Evolutionary conservation across 2,113 vertebrate species (phyloP).

Genomic region (Sardina pilchardus): DNA sequence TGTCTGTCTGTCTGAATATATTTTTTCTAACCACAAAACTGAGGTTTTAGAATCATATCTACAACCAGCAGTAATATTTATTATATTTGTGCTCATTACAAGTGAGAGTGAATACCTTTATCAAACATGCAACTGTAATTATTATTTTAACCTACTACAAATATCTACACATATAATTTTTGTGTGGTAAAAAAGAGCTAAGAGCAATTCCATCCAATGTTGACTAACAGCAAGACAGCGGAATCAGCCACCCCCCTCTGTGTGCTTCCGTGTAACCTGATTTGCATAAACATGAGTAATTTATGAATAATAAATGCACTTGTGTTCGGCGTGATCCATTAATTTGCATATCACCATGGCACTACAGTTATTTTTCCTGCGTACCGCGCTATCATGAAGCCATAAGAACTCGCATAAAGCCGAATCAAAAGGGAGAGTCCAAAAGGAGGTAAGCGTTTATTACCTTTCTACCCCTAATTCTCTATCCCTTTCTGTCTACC

Average conservation of each 20-base stretch:
- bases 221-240: constrained; percentile 52
- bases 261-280: constrained; percentile 65
- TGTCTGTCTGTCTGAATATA: neutral
- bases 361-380: constrained; percentile 84
- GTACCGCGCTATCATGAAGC: constrained; percentile 73
- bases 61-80: neutral
- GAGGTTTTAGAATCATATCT: neutral
- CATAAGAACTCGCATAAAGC: constrained; percentile 81
- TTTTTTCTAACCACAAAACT: neutral
- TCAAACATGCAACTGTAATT: neutral
- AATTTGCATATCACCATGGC: constrained; percentile 91
- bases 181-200: neutral
- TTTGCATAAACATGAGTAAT: constrained; percentile 96
- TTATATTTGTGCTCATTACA: neutral
- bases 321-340: constrained; percentile 85
- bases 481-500: constrained; percentile 48
- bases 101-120: neutral
- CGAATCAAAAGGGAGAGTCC: constrained; percentile 74
- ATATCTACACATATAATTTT: neutral
- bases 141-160: neutral
- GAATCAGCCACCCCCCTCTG: constrained; percentile 65
- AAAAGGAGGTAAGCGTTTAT: constrained; percentile 80
- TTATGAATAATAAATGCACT: constrained; percentile 96
- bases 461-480: constrained; percentile 50
- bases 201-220: constrained; percentile 33